These are phyloP conservation scores for Noctilio leporinus DNA, from an alignment of 2,113 vertebrate genomes.

Conservation along the genomic window DNA sequence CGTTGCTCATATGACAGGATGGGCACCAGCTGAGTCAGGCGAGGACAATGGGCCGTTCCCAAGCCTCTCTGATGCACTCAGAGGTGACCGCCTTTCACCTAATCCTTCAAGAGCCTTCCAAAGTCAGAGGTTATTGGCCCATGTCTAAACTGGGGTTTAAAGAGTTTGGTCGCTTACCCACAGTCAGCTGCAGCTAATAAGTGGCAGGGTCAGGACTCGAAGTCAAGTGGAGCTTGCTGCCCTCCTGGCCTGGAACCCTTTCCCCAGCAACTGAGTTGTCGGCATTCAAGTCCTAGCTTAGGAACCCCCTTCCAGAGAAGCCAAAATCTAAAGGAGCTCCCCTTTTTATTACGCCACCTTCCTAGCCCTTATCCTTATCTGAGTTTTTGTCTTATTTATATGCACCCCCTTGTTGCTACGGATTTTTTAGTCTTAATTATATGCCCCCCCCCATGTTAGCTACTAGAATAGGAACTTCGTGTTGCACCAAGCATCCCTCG, in stretches of 20 bases:
- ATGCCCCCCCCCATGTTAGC: background rate
- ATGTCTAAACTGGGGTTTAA: background rate
- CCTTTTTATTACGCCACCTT: background rate
- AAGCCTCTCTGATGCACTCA: background rate
- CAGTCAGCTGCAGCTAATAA: background rate
- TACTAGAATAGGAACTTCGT: background rate
- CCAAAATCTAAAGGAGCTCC: background rate
- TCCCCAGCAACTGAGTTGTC: background rate
- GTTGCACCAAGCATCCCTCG: background rate
- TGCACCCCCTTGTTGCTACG: too few relatives aligned
- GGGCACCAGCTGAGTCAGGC: background rate
- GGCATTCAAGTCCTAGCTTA: background rate
- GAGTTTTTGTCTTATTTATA: background rate
- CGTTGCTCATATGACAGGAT: background rate
- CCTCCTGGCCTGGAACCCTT: background rate
- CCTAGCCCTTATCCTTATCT: background rate
- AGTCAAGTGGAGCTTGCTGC: background rate
- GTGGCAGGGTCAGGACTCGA: background rate
- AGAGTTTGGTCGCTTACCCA: background rate
- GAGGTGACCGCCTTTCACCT: background rate
- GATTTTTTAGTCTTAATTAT: too few relatives aligned
- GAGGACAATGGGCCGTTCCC: background rate
- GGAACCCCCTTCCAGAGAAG: background rate
- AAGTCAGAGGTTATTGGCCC: background rate
- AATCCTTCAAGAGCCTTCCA: background rate